Evolutionary conservation across 1,140 invertebrate species (phyloP).

Genomic region (Trypoxylus dichotomus): DNA sequence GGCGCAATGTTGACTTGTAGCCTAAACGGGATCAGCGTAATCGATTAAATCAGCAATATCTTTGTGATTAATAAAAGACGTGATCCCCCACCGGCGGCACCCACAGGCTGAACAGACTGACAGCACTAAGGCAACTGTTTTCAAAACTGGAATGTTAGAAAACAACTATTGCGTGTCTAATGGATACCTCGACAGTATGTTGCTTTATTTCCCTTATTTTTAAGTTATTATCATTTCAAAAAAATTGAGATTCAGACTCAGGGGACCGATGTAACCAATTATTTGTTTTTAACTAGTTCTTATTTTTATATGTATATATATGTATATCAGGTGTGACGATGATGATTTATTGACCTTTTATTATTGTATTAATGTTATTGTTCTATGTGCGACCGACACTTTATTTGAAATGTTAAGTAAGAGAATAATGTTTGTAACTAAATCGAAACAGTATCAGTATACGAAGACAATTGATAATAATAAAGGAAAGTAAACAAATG

Average conservation of each 20-base stretch:
- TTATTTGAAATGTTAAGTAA: neutral
- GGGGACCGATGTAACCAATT: constrained; percentile 22
- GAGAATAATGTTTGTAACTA: neutral
- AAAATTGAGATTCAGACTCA: constrained; percentile 34
- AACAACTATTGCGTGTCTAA: constrained; percentile 49
- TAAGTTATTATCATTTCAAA: neutral
- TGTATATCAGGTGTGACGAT: constrained; percentile 14
- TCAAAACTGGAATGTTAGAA: constrained; percentile 53
- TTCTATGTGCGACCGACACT: neutral
- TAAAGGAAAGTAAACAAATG: neutral
- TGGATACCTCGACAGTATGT: constrained; percentile 32
- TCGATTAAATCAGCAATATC: neutral
- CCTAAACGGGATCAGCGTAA: constrained; percentile 1
- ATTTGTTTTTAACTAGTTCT: constrained; percentile 5
- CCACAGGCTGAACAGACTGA: constrained; percentile 35
- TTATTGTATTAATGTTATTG: neutral
- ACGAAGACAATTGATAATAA: neutral
- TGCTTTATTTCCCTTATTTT: constrained; percentile 20
- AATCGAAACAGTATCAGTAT: neutral
- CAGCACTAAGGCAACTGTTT: constrained; percentile 51
- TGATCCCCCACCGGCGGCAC: constrained; percentile 17
- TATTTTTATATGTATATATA: constrained; percentile 16
- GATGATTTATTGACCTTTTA: neutral
- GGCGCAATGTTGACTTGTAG: neutral
- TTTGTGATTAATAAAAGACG: neutral